These are phyloP conservation scores for Caerostris darwini DNA, from an alignment of 1,140 invertebrate genomes.

Conservation along the genomic window DNA sequence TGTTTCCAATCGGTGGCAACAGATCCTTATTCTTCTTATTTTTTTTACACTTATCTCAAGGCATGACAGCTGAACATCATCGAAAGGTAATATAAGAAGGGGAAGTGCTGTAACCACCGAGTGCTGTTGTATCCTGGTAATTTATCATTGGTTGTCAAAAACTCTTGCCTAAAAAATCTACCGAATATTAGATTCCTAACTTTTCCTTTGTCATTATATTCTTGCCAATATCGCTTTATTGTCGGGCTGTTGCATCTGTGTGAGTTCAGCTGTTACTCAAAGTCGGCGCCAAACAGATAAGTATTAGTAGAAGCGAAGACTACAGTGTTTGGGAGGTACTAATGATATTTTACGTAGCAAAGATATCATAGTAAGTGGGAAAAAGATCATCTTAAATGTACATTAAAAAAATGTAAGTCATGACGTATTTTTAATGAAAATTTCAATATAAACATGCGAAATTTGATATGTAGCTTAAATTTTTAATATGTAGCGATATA, in stretches of 20 bases:
- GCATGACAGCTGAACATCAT: slow-evolving; percentile 1
- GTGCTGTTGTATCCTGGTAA: background rate
- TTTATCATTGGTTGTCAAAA: slow-evolving; percentile 28
- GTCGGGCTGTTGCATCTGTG: background rate
- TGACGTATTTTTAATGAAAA: no score
- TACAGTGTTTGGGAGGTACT: no score
- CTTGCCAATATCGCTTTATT: background rate
- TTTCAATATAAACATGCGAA: no score
- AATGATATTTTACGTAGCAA: no score
- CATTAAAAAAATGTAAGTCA: no score
- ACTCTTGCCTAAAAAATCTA: background rate
- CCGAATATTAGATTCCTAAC: background rate
- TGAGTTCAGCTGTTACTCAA: background rate
- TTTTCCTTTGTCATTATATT: background rate
- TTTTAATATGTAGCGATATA: no score
- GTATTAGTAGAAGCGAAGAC: no score
- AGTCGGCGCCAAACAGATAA: background rate
- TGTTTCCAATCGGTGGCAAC: no score
- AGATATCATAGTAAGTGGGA: no score
- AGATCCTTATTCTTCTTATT: background rate
- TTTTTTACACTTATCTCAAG: background rate
- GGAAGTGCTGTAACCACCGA: background rate
- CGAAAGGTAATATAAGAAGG: background rate
- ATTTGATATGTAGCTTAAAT: no score
- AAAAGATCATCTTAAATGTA: no score